Conservation (phyloP, 2,113 vertebrate genomes). For the Pagrus major region DNA sequence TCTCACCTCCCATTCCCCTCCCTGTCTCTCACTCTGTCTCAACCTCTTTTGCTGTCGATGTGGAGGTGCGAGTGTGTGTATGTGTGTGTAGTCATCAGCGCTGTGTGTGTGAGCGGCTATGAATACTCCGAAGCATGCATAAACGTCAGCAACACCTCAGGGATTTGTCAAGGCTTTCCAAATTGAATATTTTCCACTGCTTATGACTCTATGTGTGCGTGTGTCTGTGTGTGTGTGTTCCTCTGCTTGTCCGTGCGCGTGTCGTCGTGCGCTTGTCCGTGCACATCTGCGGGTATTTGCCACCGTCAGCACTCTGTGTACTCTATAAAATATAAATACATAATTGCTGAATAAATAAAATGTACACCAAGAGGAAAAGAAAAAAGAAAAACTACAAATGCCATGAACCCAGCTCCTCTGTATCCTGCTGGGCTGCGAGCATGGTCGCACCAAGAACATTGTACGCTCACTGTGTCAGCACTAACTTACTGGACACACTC, state of each 20-base stretch:
- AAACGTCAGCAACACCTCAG: conserved; percentile 77
- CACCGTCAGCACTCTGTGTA: conserved; percentile 71
- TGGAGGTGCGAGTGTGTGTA: conserved; percentile 55
- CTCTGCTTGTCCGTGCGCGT: no score
- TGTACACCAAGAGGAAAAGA: conserved; percentile 66
- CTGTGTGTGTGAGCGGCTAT: conserved; percentile 51
- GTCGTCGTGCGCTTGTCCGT: conserved; percentile 26
- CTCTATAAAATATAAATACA: conserved; percentile 80
- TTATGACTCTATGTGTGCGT: conserved; percentile 37
- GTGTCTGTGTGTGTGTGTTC: neutral
- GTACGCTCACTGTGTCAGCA: conserved; percentile 66
- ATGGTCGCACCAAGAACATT: conserved; percentile 54
- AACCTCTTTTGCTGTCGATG: conserved; percentile 29
- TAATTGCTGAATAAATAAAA: conserved; percentile 84
- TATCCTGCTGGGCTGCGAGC: conserved; percentile 65
- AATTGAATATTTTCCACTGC: conserved; percentile 74
- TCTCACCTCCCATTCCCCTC: conserved; percentile 48
- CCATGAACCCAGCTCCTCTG: conserved; percentile 21
- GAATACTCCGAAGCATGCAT: conserved; percentile 73
- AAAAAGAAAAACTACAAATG: conserved; percentile 46
- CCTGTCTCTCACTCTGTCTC: conserved; percentile 56
- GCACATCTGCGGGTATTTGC: conserved; percentile 55
- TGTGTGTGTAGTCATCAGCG: conserved; percentile 40
- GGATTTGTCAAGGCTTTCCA: conserved; percentile 74
- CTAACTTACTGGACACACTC: conserved; percentile 57